phyloP scores from a whole-genome alignment of 1,140 invertebrate species.

The Meteorus sp. region DNA sequence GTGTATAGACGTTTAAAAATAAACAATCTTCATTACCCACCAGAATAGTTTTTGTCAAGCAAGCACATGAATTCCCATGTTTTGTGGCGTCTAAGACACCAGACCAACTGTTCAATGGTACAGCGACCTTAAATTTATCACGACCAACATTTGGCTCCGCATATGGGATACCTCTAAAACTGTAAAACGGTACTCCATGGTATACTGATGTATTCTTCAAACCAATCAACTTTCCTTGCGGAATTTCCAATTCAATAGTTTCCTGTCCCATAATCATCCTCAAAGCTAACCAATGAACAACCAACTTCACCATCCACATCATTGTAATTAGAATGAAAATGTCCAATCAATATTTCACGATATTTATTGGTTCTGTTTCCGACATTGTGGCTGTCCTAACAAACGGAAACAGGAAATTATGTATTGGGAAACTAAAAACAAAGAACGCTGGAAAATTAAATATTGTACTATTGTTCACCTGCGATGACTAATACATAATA shows the following conservation, averaged over 20 bases:
- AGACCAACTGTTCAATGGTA: constrained; percentile 64
- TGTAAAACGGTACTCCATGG: constrained; percentile 48
- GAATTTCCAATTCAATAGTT: constrained; percentile 43
- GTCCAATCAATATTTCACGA: too few species aligned
- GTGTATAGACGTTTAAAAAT: constrained; percentile 70
- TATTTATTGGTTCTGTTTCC: too few species aligned
- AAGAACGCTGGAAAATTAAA: too few species aligned
- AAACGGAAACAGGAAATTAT: too few species aligned
- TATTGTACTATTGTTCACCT: too few species aligned
- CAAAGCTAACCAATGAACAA: constrained; percentile 31
- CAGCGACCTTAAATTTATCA: constrained; percentile 69
- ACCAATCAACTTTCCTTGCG: constrained; percentile 47
- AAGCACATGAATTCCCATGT: constrained; percentile 58
- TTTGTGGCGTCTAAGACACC: constrained; percentile 66
- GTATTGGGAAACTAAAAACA: too few species aligned
- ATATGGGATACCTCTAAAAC: constrained; percentile 68
- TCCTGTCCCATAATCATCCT: constrained; percentile 33
- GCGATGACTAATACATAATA: too few species aligned
- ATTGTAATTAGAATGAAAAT: not conserved
- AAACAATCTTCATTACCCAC: constrained; percentile 72
- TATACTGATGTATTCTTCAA: constrained; percentile 37
- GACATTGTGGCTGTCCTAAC: too few species aligned
- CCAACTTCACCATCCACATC: constrained; percentile 38
- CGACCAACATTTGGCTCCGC: constrained; percentile 67
- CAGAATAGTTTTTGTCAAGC: constrained; percentile 40